A percentile compares a stretch with the other conserved stretches of the same genome.
Conservation (phyloP, 2,113 vertebrate genomes). For the Otolemur garnettii region DNA sequence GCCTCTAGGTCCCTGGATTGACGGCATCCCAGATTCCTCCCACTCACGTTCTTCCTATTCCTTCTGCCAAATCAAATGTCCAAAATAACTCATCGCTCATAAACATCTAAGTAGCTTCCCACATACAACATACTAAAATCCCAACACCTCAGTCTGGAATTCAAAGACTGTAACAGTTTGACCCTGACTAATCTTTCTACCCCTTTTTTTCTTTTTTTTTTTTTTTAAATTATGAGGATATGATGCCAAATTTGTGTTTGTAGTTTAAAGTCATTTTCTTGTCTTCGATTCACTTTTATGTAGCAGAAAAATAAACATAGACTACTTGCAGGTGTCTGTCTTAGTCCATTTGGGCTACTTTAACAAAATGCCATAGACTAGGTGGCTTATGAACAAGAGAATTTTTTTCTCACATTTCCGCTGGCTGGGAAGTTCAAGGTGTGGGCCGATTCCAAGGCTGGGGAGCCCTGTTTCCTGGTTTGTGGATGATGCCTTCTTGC, state of each 20-base stretch:
- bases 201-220: background rate
- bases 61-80: conserved; percentile 53
- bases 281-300: background rate
- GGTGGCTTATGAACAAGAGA: background rate
- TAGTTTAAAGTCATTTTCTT: conserved; percentile 38
- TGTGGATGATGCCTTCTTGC: background rate
- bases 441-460: background rate
- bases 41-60: conserved; percentile 46
- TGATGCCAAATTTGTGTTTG: conserved; percentile 42
- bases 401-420: background rate
- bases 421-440: background rate
- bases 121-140: conserved; percentile 2
- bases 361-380: background rate
- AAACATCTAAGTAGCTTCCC: conserved; percentile 44
- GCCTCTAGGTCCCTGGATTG: background rate
- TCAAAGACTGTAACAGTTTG: background rate
- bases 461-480: background rate
- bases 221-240: background rate
- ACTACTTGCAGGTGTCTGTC: background rate
- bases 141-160: background rate
- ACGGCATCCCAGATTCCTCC: background rate
- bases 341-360: background rate
- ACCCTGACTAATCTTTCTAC: conserved; percentile 11
- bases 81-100: conserved; percentile 61
- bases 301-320: conserved; percentile 54